Percentiles rank a stretch among this genome's conserved stretches.
Conservation (phyloP, 1,140 invertebrate species). For the Scaptomyza graminum region DNA sequence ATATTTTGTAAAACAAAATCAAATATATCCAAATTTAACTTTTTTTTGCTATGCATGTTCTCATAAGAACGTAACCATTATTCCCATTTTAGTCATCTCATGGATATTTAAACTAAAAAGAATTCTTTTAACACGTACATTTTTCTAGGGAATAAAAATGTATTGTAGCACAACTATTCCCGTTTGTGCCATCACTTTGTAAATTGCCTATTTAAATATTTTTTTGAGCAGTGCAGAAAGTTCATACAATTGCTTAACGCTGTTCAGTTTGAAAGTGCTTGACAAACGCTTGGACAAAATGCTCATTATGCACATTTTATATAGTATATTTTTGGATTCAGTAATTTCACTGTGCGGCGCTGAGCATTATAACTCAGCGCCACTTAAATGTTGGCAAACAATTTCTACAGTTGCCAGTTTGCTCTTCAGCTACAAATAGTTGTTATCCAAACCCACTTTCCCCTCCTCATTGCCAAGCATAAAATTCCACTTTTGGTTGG, state of each 20-base stretch:
- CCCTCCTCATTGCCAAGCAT: conserved; percentile 15
- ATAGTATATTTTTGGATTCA: conserved; percentile 2
- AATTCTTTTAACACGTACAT: too few relatives aligned
- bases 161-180: too few relatives aligned
- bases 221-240: not conserved
- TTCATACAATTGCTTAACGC: conserved; percentile 2
- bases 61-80: too few relatives aligned
- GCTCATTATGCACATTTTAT: conserved; percentile 30
- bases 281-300: conserved; percentile 26
- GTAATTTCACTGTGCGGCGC: conserved; percentile 13
- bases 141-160: too few relatives aligned
- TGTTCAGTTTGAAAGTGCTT: conserved; percentile 13
- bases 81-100: too few relatives aligned
- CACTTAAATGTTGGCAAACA: conserved; percentile 75
- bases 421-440: not conserved
- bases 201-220: not conserved
- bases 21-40: too few relatives aligned
- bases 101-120: too few relatives aligned
- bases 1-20: too few relatives aligned
- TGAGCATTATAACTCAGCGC: conserved; percentile 58
- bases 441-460: not conserved
- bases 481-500: conserved; percentile 65
- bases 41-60: too few relatives aligned
- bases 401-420: conserved; percentile 37
- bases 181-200: not conserved